Percentiles rank a stretch among this genome's conserved stretches.
These are phyloP conservation scores for Pseudomyrmex flavicornis DNA, from an alignment of 1,140 invertebrate genomes.

Conservation along the genomic window DNA sequence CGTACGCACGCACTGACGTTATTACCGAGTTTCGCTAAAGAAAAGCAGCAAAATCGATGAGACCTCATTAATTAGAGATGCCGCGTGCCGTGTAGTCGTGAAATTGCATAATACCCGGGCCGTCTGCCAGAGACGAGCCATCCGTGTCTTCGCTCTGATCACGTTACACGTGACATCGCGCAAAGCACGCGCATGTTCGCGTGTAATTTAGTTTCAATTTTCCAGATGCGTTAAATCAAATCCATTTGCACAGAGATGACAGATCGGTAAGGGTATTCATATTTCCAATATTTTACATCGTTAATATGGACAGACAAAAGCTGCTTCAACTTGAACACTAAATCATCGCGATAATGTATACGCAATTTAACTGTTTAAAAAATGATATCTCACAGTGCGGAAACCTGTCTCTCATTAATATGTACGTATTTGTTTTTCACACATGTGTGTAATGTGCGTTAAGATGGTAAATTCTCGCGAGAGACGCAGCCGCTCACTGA, in stretches of 20 bases:
- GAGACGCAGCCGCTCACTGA: slow-evolving; percentile 18
- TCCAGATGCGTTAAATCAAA: slow-evolving; percentile 9
- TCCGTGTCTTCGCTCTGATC: slow-evolving; percentile 13
- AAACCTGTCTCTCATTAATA: background rate
- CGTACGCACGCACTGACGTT: background rate
- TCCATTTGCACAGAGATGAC: background rate
- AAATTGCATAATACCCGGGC: slow-evolving; percentile 52
- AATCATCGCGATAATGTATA: background rate
- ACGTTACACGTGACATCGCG: slow-evolving; percentile 12
- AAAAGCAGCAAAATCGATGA: slow-evolving; percentile 2
- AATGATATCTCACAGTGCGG: background rate
- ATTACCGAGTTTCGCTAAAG: background rate
- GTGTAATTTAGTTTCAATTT: slow-evolving; percentile 33
- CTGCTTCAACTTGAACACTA: background rate
- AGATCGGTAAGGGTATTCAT: no score
- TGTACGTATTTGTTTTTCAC: background rate
- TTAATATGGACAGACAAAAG: background rate
- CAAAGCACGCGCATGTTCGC: slow-evolving; percentile 4
- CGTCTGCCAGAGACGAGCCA: slow-evolving; percentile 26
- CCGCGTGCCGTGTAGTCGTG: slow-evolving; percentile 1
- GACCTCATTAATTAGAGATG: slow-evolving; percentile 43
- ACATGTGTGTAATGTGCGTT: background rate
- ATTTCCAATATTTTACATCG: background rate
- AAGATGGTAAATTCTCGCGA: slow-evolving; percentile 30
- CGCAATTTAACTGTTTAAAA: background rate